Percentiles rank a stretch among this genome's conserved stretches.
Conservation (phyloP, 2,888 invertebrate genomes). For the Eulithis prunata region DNA sequence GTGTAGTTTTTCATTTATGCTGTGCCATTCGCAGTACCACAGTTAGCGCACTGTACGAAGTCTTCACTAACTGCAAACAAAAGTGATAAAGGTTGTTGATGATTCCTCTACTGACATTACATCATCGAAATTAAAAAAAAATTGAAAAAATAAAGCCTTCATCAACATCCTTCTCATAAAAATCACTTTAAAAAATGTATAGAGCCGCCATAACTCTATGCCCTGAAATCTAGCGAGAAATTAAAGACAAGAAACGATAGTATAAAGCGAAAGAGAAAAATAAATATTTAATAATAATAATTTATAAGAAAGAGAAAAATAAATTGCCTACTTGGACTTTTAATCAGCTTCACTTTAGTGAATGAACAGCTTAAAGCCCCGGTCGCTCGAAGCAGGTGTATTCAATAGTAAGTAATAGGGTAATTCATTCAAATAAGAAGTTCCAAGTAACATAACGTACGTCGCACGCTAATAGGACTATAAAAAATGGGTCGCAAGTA, state of each 20-base stretch:
- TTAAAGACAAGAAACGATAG: too few relatives aligned
- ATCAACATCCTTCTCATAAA: too few relatives aligned
- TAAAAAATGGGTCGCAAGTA: constrained; percentile 15
- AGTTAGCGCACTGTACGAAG: constrained; percentile 74
- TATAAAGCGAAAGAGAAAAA: not conserved
- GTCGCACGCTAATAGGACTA: constrained; percentile 9
- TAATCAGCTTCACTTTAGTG: not conserved
- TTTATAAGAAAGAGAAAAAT: not conserved
- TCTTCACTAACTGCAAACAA: constrained; percentile 71
- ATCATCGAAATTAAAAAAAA: too few relatives aligned
- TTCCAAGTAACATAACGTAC: constrained; percentile 1
- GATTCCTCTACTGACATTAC: too few relatives aligned
- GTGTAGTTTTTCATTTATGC: constrained; percentile 28
- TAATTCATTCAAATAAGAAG: constrained; percentile 9
- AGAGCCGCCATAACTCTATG: too few relatives aligned
- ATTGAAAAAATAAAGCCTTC: too few relatives aligned
- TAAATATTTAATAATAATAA: too few relatives aligned
- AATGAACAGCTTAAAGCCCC: not conserved
- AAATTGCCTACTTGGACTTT: too few relatives aligned
- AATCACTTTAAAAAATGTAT: too few relatives aligned
- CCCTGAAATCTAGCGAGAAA: too few relatives aligned
- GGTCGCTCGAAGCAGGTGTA: not conserved
- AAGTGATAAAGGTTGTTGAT: too few relatives aligned
- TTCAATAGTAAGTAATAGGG: constrained; percentile 4
- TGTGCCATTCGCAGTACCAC: constrained; percentile 64